Base-by-base conservation (phyloP, 2,113 vertebrate species). In the Semicossyphus pulcher region DNA sequence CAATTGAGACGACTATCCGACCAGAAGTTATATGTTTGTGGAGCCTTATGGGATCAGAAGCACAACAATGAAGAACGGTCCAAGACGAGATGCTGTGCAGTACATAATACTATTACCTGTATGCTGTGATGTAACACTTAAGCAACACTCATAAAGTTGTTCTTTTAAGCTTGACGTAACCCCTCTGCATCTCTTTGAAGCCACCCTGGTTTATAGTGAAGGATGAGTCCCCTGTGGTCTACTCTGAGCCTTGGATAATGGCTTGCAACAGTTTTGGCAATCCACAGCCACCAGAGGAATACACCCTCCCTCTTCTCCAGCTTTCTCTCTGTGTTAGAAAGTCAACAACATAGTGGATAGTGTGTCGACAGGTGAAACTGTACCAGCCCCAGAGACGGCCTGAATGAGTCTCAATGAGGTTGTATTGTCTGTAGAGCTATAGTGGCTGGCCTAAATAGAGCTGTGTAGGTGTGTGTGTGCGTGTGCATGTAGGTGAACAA, bases 331-430 rank as follows among this genome's bases (percentile, higher is more conserved):
- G 65, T 75, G 63, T 88, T 83, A 29, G 88, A 80, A 91, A 87
- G 80, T 93, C 92, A 94, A 93, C 92, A 85, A 70, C 48, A 68
- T 75, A 81, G 85, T 49, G 57, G 86, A 88, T 93, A 92, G 81
- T 90, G 53, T 88, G 87, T 91, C 83, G 74, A 89, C 90, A 91
- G 88, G 92, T 93, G 92, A 91, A 93, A 95, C 91, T 76, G 59
- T 92, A 88, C 84, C 76, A 7, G 45, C 80, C 83, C 72, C 53
- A 68, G 75, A 84, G 79, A 85, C 61, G 66, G 69, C 39, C 72
- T 53, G 34, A 75, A 67, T 71, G 69, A 66, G 54, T 47, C 76
- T 81, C 53, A 81, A 9, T 71, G 80, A 88, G 72, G 59, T 65
- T 78, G 71, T 63, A 78, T 88, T 88, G 80, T 90, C 71, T 69